Evolutionary conservation across 2,113 vertebrate species (phyloP), one percentile per base, ranked within the genome.

Genomic region (Rhegmatorhina hoffmannsi): DNA sequence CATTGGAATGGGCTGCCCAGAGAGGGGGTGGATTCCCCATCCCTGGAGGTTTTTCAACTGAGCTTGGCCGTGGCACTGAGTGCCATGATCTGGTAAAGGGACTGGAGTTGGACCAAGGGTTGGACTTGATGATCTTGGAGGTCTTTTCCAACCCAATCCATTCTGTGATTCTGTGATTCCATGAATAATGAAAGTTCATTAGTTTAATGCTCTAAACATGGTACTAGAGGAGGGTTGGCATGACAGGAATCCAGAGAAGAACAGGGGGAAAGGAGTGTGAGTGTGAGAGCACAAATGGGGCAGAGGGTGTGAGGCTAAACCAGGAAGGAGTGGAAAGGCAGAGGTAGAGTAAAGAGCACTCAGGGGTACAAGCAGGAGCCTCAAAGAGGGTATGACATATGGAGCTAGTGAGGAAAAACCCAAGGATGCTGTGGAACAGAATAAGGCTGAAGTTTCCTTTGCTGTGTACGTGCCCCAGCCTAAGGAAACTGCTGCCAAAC

Each of bases 381-480:
- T 79, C 56, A 44, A 38, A 77, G 31, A 74, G 11, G 23, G 10
- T 23, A 1, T 68, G 33, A 33, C 34, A 53, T 11, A 55, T n/a
- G 4, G 52, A 55, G n/a, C 43, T 53, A 44, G 10, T 55, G 84
- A 75, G 44, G 31, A 64, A 63, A 46, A 80, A 43, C 50, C 13
- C 25, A 40, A 56, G 64, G 16, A 47, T 18, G 34, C 53, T 56
- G 55, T 34, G 38, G 50, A 69, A 67, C 47, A 81, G 26, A 53
- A 5, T 11, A 66, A 69, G 75, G 38, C 12, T 63, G 21, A 46
- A 31, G 11, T 58, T 75, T 58, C 47, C 60, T 74, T 78, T 74
- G 25, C 38, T 21, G 4, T 15, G 26, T 21, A 34, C 6, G 1
- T 1, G 1, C 31, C 15, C 50, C 58, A 34, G 24, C 16, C 31